These are phyloP conservation scores for Dreissena rostriformis DNA, from an alignment of 1,140 invertebrate genomes.

Conservation along the genomic window DNA sequence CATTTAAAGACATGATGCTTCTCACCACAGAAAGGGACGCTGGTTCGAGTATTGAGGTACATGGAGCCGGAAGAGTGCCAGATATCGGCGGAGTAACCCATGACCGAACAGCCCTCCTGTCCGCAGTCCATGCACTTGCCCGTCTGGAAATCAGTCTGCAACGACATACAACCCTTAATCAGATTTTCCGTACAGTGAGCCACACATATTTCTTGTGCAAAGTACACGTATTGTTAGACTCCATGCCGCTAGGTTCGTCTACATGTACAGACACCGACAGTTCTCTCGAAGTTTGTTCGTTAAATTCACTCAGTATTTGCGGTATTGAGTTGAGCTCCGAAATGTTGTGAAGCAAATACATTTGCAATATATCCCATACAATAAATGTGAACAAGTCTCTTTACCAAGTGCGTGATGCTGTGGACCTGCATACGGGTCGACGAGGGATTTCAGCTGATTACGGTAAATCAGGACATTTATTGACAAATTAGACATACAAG, in stretches of 20 bases:
- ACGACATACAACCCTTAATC: not conserved
- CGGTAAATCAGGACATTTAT: too few relatives aligned
- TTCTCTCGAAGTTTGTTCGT: not conserved
- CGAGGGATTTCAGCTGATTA: too few relatives aligned
- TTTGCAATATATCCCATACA: too few relatives aligned
- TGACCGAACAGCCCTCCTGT: slow-evolving; percentile 88
- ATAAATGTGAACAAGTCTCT: too few relatives aligned
- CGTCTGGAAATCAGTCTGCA: slow-evolving; percentile 80
- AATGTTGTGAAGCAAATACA: too few relatives aligned
- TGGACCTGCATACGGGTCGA: too few relatives aligned
- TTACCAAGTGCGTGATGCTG: too few relatives aligned
- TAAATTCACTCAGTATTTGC: too few relatives aligned
- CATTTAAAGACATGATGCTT: not conserved
- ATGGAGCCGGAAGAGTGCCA: slow-evolving; percentile 73
- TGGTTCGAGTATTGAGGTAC: slow-evolving; percentile 55
- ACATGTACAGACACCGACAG: not conserved
- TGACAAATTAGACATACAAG: too few relatives aligned
- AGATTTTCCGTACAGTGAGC: not conserved
- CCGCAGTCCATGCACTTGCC: slow-evolving; percentile 92
- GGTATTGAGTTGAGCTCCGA: too few relatives aligned
- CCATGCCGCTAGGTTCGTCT: not conserved
- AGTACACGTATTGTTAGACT: not conserved
- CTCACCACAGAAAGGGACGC: slow-evolving; percentile 62
- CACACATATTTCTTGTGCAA: not conserved
- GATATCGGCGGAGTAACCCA: slow-evolving; percentile 93